A percentile compares a stretch with the other conserved stretches of the same genome.
Evolutionary conservation across 2,113 vertebrate species (phyloP).

Genomic region (Muntiacus muntjak): DNA sequence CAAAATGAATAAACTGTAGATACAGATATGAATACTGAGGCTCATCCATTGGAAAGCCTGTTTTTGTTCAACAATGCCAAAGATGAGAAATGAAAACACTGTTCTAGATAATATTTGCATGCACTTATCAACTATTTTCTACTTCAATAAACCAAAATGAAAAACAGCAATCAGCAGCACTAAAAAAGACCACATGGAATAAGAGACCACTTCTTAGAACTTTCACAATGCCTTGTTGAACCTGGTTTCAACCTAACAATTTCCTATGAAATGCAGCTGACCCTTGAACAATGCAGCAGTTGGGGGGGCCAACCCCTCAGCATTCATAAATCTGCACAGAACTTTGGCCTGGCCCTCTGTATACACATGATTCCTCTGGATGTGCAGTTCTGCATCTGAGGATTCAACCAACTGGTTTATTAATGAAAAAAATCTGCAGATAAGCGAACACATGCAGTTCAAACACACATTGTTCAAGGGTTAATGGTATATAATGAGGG

Average conservation of each 20-base stretch:
- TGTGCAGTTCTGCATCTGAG: not conserved
- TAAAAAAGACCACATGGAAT: not conserved
- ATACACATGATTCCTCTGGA: not conserved
- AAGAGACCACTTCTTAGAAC: not conserved
- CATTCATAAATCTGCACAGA: not conserved
- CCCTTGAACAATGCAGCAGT: not conserved
- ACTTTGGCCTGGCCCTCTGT: not conserved
- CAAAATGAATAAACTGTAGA: not conserved
- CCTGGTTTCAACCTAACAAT: not conserved
- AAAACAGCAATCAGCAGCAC: not conserved
- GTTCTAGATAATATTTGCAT: not conserved
- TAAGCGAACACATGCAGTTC: not conserved
- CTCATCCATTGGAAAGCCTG: not conserved
- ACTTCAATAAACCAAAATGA: not conserved
- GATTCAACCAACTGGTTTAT: not conserved
- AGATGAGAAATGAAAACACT: not conserved
- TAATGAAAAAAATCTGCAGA: not conserved
- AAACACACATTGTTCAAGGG: not conserved
- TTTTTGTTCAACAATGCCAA: not conserved
- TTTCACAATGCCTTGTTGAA: not conserved
- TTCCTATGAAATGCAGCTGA: not conserved
- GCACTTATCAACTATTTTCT: not conserved
- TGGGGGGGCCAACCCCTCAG: not conserved
- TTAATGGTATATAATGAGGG: not conserved
- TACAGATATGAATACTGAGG: not conserved